A percentile compares a stretch with the other conserved stretches of the same genome.
Conservation (phyloP, 2,113 vertebrate species). For the Chinchilla lanigera region DNA sequence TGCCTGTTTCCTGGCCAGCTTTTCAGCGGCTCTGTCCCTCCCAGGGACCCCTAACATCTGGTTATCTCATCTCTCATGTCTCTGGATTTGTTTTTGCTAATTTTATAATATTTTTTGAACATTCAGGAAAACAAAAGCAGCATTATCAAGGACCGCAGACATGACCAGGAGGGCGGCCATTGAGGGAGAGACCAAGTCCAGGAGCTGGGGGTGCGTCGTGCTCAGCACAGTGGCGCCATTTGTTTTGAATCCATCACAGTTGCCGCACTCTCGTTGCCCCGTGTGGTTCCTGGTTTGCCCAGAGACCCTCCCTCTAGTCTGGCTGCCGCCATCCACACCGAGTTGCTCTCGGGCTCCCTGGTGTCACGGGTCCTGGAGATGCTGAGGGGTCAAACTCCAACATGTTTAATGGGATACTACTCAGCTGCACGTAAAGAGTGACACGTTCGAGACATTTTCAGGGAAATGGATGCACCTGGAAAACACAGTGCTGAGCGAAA, state of each 20-base stretch:
- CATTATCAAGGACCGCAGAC: rapidly evolving
- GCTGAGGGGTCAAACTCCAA: neutral
- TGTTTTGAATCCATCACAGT: neutral
- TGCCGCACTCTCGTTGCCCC: neutral
- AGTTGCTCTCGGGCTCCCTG: neutral
- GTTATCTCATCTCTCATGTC: neutral
- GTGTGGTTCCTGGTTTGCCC: rapidly evolving
- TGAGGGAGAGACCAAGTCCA: neutral
- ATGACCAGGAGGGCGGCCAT: neutral
- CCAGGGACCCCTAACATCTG: rapidly evolving
- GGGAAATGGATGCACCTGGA: neutral
- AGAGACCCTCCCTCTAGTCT: neutral
- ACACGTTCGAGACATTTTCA: neutral
- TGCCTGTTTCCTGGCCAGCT: neutral
- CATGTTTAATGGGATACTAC: neutral
- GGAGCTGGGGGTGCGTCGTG: rapidly evolving
- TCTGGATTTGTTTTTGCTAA: neutral
- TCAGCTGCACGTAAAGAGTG: neutral
- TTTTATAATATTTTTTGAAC: neutral
- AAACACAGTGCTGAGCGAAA: neutral
- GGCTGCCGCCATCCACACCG: neutral
- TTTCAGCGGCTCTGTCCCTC: neutral
- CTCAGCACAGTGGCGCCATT: rapidly evolving
- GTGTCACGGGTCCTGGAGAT: neutral
- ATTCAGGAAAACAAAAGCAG: neutral